These are phyloP conservation scores for Athrips mouffetella DNA, from an alignment of 2,888 invertebrate genomes.

Conservation along the genomic window DNA sequence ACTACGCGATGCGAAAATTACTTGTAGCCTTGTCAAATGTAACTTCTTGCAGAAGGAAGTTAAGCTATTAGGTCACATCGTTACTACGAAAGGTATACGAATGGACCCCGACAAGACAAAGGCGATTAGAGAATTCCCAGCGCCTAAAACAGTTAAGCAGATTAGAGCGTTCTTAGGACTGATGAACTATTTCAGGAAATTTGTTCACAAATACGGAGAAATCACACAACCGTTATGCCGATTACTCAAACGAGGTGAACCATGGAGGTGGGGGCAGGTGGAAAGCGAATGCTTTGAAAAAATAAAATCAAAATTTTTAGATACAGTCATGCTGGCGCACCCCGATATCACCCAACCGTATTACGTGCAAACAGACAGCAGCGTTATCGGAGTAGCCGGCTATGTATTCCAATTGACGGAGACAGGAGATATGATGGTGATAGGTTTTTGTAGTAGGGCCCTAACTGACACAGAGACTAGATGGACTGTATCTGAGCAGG, in stretches of 20 bases:
- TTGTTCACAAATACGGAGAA: constrained; percentile 11
- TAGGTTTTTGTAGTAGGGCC: too few species aligned
- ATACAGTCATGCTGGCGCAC: constrained; percentile 21
- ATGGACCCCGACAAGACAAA: constrained; percentile 21
- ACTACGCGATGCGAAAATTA: constrained; percentile 11
- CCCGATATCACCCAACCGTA: constrained; percentile 12
- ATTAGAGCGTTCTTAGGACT: constrained; percentile 26
- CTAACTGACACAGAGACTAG: constrained; percentile 21
- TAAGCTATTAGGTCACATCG: too few species aligned
- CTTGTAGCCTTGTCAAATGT: constrained; percentile 19
- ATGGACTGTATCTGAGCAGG: constrained; percentile 31
- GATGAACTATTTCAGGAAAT: constrained; percentile 12
- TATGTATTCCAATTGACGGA: too few species aligned
- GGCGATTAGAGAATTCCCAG: constrained; percentile 28
- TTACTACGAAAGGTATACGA: constrained; percentile 12
- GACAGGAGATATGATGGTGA: too few species aligned
- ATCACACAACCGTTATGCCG: constrained; percentile 9
- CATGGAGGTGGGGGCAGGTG: too few species aligned
- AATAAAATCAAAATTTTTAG: too few species aligned
- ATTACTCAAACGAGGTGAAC: constrained; percentile 25
- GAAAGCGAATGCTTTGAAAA: too few species aligned
- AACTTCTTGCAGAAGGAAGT: constrained; percentile 12
- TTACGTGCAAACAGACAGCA: constrained; percentile 28
- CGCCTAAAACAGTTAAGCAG: constrained; percentile 20
- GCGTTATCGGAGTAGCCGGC: too few species aligned